phyloP scores from a whole-genome alignment of 1,140 invertebrate genomes.

The Bombus polaris region DNA sequence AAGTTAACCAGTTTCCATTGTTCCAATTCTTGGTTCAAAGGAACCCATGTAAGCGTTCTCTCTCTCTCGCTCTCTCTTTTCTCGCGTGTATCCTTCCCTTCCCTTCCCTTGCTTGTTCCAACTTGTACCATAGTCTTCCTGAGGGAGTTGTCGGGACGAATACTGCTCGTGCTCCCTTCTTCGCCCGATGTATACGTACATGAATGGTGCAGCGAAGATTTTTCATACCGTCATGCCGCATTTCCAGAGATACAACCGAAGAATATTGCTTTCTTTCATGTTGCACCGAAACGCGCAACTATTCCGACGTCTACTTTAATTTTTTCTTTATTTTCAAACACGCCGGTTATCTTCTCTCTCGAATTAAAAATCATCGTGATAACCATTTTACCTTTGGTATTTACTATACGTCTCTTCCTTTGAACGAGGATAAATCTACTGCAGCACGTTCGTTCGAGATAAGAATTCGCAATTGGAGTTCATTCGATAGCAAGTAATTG shows the following conservation, averaged over 20 bases:
- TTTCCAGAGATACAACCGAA: neutral
- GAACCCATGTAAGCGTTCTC: constrained; percentile 5
- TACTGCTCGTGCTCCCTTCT: constrained; percentile 2
- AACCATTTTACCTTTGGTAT: too few relatives aligned
- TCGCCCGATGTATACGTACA: neutral
- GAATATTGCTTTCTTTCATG: constrained; percentile 24
- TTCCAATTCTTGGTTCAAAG: constrained; percentile 58
- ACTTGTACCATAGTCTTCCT: constrained; percentile 29
- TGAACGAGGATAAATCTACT: too few relatives aligned
- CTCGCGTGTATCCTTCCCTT: neutral
- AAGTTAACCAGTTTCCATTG: constrained; percentile 61
- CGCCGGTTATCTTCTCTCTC: neutral
- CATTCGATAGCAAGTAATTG: too few relatives aligned
- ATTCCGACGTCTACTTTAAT: neutral
- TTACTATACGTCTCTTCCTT: too few relatives aligned
- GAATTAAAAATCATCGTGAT: too few relatives aligned
- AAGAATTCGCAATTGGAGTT: too few relatives aligned
- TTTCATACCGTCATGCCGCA: constrained; percentile 4
- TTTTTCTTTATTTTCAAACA: neutral
- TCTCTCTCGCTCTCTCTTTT: neutral
- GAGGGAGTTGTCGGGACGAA: constrained; percentile 34
- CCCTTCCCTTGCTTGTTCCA: constrained; percentile 29
- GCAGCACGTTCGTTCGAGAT: too few relatives aligned
- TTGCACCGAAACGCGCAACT: neutral
- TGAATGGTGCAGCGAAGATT: constrained; percentile 36